These are phyloP conservation scores for Acridotheres tristis DNA, from an alignment of 2,797 vertebrate species.

Conservation along the genomic window DNA sequence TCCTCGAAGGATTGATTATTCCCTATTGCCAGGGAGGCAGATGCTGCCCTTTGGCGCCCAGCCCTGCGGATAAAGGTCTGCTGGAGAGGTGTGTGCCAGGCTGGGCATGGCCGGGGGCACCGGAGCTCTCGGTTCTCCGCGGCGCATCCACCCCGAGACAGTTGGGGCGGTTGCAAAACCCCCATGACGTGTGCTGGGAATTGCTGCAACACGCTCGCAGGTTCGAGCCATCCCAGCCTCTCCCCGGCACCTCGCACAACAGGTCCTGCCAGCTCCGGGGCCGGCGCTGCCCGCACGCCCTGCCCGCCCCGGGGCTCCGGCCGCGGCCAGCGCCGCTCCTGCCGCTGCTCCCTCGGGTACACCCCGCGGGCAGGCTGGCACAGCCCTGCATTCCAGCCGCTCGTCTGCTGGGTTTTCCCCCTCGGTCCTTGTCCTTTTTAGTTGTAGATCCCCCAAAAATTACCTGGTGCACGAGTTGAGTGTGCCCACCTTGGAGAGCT, in stretches of 20 bases:
- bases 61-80: accelerated
- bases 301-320: neutral
- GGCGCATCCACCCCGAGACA: neutral
- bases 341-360: accelerated
- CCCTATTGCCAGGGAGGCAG: neutral
- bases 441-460: neutral
- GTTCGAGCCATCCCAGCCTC: neutral
- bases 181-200: slow-evolving; percentile 25
- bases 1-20: neutral
- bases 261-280: slow-evolving; percentile 41
- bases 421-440: neutral
- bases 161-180: slow-evolving; percentile 47
- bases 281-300: neutral
- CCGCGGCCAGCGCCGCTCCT: too few species aligned
- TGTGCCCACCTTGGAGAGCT: neutral
- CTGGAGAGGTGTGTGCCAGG: accelerated
- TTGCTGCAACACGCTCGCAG: slow-evolving; percentile 44
- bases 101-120: neutral
- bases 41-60: neutral
- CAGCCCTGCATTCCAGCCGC: neutral
- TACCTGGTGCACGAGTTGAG: accelerated
- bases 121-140: neutral
- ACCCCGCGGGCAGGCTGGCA: accelerated
- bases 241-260: slow-evolving; percentile 48
- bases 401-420: accelerated